Base-by-base conservation (phyloP, 2,797 vertebrate genomes). In the Odontamblyopus lacepedii region DNA sequence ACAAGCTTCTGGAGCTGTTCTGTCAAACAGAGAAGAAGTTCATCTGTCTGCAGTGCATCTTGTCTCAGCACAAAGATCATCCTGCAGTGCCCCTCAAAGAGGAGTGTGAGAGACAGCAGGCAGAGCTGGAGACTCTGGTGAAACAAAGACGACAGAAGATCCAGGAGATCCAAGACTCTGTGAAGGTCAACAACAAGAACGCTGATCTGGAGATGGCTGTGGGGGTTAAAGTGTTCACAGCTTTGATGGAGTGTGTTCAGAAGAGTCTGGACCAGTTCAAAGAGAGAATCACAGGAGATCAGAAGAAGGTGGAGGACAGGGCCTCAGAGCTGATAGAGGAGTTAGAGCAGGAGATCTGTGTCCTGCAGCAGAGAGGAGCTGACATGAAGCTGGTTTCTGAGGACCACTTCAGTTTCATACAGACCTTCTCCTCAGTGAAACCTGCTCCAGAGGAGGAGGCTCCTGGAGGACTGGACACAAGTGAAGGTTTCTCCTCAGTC, bases 371-470 rank as follows among this genome's bases (percentile, higher is more conserved):
- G 26, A 66, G 44, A 66, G 8, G 44, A 29, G 44, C 26, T 66
- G 23, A 30, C 13, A 50, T 66, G 64, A 16, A 66, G 44, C 64
- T 8, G 41, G 23, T 51, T 19, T 51, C 41, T 66, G 44, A 66
- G 16, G 64, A 66, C 44, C 44, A 66, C 44, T 50, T 66, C 16
- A 29, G 15, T 11, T 51, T 66, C 12, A 27, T 66, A 51, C 64
- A 50, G 29, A 66, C 26, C 26, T 50, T 66, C 64, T 65, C 63
- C 41, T 66, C 64, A 51, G 64, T 50, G 26, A 66, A 51, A 50
- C 41, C 26, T 9, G 64, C 64, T 50, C 44, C 44, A 51, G 44
- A 18, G 23, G n/a, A n/a, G n/a, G n/a, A n/a, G n/a, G n/a, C n/a
- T n/a, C n/a, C 44, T 66, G 15, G 3, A 50, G 44, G 44, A 50